phyloP scores from a whole-genome alignment of 2,113 vertebrate species.

The Oncorhynchus clarkii region DNA sequence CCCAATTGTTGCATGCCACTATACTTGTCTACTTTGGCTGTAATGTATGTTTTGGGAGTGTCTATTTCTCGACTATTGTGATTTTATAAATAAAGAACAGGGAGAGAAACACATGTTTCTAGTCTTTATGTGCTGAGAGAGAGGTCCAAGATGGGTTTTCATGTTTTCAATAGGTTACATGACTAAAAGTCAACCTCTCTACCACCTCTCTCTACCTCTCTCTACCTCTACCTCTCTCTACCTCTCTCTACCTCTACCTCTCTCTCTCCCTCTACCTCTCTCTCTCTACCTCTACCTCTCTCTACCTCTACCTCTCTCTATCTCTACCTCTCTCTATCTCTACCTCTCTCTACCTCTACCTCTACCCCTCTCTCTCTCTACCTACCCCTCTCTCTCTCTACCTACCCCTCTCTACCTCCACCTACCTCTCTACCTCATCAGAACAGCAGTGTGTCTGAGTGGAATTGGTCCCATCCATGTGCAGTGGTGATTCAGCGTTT shows the following conservation, averaged over 20 bases:
- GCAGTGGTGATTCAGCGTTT: background rate
- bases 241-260: too few species aligned
- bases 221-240: too few species aligned
- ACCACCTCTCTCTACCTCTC: too few species aligned
- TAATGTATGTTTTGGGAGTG: background rate
- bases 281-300: too few species aligned
- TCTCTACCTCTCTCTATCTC: too few species aligned
- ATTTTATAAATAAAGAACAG: background rate
- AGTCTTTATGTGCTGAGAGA: constrained; percentile 2
- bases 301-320: too few species aligned
- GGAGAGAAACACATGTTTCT: background rate
- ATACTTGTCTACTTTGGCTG: background rate
- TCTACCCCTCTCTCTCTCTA: too few species aligned
- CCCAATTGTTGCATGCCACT: background rate
- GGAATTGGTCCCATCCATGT: background rate
- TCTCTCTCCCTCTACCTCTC: too few species aligned
- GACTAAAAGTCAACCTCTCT: constrained; percentile 5
- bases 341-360: accelerated
- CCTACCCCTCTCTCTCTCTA: too few species aligned
- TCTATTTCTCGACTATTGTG: background rate
- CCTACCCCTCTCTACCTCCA: accelerated
- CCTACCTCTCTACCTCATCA: background rate
- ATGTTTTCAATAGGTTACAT: constrained; percentile 23
- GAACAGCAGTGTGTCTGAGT: constrained; percentile 18
- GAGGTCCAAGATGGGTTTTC: constrained; percentile 20